Conservation (phyloP, 2,113 vertebrate species). For the Pelobates fuscus region DNA sequence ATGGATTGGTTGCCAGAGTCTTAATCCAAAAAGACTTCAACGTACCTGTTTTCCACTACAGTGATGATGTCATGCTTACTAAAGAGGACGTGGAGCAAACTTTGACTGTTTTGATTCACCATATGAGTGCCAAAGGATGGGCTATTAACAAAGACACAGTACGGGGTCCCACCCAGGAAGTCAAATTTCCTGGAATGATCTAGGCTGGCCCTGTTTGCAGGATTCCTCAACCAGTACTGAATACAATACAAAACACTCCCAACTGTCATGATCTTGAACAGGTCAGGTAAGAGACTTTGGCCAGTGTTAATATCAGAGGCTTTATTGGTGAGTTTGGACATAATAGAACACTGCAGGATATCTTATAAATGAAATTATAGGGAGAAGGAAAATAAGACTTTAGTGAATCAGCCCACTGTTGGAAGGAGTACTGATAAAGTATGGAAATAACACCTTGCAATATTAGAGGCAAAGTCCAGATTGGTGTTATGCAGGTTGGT, state of each 20-base stretch:
- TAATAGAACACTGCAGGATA: too few relatives aligned
- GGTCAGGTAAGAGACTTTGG: too few relatives aligned
- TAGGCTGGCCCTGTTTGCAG: neutral
- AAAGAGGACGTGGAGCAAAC: neutral
- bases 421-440: too few relatives aligned
- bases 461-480: too few relatives aligned
- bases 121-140: neutral
- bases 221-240: neutral
- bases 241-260: neutral
- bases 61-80: neutral
- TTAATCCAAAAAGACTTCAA: neutral
- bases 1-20: neutral
- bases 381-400: too few relatives aligned
- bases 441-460: too few relatives aligned
- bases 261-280: too few relatives aligned
- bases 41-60: neutral
- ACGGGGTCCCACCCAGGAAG: neutral
- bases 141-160: constrained; percentile 13
- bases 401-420: too few relatives aligned
- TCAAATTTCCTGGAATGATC: neutral
- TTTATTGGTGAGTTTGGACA: too few relatives aligned
- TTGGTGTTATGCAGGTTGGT: too few relatives aligned
- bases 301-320: too few relatives aligned
- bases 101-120: neutral
- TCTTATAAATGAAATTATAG: too few relatives aligned